Conservation (phyloP, 1,140 invertebrate species). For the Hestina assimilis region DNA sequence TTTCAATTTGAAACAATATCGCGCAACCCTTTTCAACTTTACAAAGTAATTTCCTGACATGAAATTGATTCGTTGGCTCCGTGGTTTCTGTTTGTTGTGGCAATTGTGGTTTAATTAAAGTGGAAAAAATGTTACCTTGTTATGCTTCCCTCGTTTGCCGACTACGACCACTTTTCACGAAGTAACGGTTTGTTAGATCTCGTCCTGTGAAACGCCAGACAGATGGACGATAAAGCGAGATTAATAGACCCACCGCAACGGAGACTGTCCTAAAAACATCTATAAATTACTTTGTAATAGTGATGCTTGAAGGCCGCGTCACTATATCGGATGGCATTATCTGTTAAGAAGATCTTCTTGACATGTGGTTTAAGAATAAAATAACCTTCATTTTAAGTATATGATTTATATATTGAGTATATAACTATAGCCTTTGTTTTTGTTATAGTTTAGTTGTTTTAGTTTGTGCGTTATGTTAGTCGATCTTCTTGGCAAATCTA, state of each 20-base stretch:
- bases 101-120: slow-evolving; percentile 67
- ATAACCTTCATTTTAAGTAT: too few species aligned
- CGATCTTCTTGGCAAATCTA: too few species aligned
- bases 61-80: slow-evolving; percentile 72
- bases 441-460: too few species aligned
- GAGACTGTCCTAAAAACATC: slow-evolving; percentile 33
- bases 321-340: slow-evolving; percentile 17
- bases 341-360: slow-evolving; percentile 13
- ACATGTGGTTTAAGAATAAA: not conserved
- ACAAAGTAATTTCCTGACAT: slow-evolving; percentile 70
- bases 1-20: slow-evolving; percentile 72
- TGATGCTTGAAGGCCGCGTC: slow-evolving; percentile 21
- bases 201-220: slow-evolving; percentile 26
- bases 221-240: slow-evolving; percentile 42
- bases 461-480: too few species aligned
- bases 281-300: slow-evolving; percentile 34
- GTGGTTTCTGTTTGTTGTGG: slow-evolving; percentile 65
- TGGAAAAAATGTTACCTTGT: slow-evolving; percentile 48
- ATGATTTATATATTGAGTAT: too few species aligned
- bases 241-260: slow-evolving; percentile 39
- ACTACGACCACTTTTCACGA: slow-evolving; percentile 23
- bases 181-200: slow-evolving; percentile 40
- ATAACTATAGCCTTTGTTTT: too few species aligned
- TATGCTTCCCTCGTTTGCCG: slow-evolving; percentile 31
- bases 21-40: slow-evolving; percentile 70